Evolutionary conservation across 2,888 invertebrate genomes (phyloP), one percentile per base, ranked within the genome.

Genomic region (Cryptocheilus praepositus): DNA sequence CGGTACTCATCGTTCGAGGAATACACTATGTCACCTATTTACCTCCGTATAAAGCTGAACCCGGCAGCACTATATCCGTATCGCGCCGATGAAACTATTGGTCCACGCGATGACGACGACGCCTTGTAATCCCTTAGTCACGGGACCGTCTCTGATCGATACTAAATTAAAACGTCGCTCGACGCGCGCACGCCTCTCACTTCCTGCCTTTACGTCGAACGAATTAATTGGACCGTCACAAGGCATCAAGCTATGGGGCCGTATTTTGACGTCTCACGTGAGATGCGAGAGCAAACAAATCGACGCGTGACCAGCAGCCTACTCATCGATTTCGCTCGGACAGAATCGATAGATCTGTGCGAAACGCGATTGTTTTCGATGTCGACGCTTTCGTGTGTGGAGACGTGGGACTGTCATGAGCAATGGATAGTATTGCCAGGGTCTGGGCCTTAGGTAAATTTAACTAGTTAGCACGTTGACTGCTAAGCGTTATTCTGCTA

Each of bases 21-120:
- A 64, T 59, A 64, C 59, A 64, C 68, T 71, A 68, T 71, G 71
- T 71, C 71, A 68, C 52, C 69, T 64, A 64, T 71, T 71, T 65
- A 65, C 18, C 56, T 68, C 61, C 56, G 69, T 62, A 65, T 59
- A 62, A 69, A 69, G 65, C 16, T 21, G 55, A 64, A 54, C 60
- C 67, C 45, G 3, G n/a, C 22, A 22, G 60, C 63, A 61, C 61
- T 63, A 60, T 61, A 70, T 67, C 70, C 61, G 67, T 64, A 18
- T 16, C 63, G 59, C 57, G 58, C 64, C 70, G 70, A 72, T 70
- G 64, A 66, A 73, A 71, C 67, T 71, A 71, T 71, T 67, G 66
- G 64, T 61, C 71, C 66, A 70, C 69, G 69, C 36, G 65, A 71
- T 60, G 18, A 18, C n/a, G 16, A 49, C 49, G 49, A 18, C 36